phyloP scores from a whole-genome alignment of 2,888 invertebrate species.

The Pilophorus perplexus region DNA sequence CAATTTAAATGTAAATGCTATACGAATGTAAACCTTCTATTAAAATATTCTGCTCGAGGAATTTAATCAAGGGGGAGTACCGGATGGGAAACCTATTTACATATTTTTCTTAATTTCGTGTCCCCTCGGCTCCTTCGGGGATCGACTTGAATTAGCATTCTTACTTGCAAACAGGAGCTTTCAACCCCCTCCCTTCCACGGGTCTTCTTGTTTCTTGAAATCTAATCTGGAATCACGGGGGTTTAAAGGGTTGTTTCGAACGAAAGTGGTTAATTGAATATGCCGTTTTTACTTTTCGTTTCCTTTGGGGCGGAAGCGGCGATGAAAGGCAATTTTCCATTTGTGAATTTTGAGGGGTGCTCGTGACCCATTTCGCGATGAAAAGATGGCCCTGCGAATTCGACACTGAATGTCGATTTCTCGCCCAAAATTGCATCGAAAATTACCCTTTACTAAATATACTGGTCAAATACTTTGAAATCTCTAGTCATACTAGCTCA shows the following conservation, averaged over 20 bases:
- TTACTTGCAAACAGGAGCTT: background rate
- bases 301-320: no score
- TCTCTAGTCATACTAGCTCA: no score
- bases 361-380: no score
- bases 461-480: no score
- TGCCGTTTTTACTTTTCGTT: background rate
- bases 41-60: constrained; percentile 35
- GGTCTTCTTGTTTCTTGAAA: background rate
- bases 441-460: no score
- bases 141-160: constrained; percentile 5
- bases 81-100: constrained; percentile 34
- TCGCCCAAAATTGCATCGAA: no score
- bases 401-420: no score
- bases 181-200: no score
- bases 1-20: constrained; percentile 35
- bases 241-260: background rate
- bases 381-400: no score
- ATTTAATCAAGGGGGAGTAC: constrained; percentile 30
- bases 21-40: constrained; percentile 30
- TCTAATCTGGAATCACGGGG: constrained; percentile 19
- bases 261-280: background rate
- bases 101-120: constrained; percentile 36
- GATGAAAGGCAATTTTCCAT: no score
- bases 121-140: background rate
- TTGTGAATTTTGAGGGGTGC: no score